Evolutionary conservation across 2,113 vertebrate species (phyloP).

Genomic region (Anoura caudifer): DNA sequence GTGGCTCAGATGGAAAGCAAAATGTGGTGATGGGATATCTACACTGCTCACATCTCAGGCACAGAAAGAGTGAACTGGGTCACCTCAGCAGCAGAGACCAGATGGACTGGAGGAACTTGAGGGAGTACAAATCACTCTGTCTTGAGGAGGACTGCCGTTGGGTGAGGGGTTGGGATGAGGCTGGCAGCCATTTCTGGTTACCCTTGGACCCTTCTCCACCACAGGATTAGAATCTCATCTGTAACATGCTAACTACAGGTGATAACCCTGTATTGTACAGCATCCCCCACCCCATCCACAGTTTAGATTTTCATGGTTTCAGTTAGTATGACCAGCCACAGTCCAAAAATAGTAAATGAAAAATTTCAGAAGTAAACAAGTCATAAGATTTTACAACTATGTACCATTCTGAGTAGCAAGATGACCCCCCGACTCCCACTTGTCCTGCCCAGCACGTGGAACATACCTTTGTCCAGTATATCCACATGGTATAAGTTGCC

Average conservation of each 20-base stretch:
- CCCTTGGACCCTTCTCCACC: background rate
- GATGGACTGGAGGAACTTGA: background rate
- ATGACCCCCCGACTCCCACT: background rate
- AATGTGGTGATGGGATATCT: background rate
- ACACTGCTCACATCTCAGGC: background rate
- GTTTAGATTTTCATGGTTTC: background rate
- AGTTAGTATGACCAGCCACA: background rate
- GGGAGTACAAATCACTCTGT: background rate
- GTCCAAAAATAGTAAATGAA: background rate
- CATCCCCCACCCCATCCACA: background rate
- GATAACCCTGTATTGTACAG: background rate
- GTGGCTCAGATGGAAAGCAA: background rate
- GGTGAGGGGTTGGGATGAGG: background rate
- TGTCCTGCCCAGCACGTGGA: too few relatives aligned
- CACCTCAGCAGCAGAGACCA: background rate
- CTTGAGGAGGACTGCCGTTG: background rate
- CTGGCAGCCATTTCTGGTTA: background rate
- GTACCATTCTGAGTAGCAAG: background rate
- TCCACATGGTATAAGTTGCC: background rate
- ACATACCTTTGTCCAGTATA: background rate
- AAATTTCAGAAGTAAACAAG: background rate
- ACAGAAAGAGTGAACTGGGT: background rate
- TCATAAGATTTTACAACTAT: background rate
- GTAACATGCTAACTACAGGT: background rate
- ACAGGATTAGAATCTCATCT: background rate